Conservation (phyloP, 2,113 vertebrate species). For the Ameiurus melas region DNA sequence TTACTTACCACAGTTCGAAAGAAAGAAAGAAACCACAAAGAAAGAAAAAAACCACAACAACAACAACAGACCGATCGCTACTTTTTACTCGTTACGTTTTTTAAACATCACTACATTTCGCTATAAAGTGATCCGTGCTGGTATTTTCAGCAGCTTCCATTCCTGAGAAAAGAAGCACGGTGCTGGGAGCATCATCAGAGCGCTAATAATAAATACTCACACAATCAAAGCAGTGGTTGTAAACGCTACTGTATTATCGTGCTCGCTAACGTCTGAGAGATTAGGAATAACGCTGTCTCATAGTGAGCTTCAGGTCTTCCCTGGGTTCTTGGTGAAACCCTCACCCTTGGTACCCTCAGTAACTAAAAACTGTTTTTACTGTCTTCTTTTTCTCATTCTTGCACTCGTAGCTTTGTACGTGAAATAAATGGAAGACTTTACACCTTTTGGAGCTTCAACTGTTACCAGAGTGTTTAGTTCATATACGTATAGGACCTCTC, state of each 20-base stretch:
- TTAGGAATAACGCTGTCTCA: background rate
- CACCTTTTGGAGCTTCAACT: background rate
- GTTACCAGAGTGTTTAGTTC: background rate
- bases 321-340: background rate
- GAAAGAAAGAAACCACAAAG: background rate
- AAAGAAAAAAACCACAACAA: too few species aligned
- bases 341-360: background rate
- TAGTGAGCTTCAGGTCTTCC: background rate
- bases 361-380: background rate
- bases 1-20: background rate
- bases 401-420: background rate
- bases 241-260: background rate
- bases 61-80: too few species aligned
- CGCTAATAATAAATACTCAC: background rate
- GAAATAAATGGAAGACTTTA: background rate
- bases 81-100: background rate
- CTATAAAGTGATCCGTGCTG: background rate
- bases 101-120: background rate
- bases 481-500: too few species aligned
- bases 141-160: background rate
- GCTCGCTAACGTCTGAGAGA: background rate
- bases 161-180: background rate
- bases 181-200: background rate
- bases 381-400: background rate
- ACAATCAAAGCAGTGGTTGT: background rate